phyloP scores from a whole-genome alignment of 1,140 invertebrate species.

The Pantala flavescens region DNA sequence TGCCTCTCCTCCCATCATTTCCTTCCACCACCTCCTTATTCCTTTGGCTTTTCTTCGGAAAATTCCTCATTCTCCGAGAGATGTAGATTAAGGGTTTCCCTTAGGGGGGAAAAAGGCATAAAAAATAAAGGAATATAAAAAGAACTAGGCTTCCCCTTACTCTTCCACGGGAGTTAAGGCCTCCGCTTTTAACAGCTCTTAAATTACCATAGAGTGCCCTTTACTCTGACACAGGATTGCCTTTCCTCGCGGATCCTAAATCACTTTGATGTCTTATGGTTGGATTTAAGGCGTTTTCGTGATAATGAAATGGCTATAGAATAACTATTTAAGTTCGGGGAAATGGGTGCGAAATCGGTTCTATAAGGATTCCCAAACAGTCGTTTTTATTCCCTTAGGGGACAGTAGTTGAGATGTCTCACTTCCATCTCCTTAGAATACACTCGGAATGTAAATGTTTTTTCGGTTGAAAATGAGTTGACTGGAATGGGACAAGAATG shows the following conservation, averaged over 20 bases:
- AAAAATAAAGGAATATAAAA: too few species aligned
- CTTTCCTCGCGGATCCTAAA: neutral
- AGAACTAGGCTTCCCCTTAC: too few species aligned
- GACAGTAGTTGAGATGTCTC: neutral
- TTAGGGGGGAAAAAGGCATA: too few species aligned
- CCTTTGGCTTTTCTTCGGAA: too few species aligned
- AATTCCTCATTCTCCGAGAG: too few species aligned
- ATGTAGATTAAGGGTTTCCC: too few species aligned
- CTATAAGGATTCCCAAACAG: neutral
- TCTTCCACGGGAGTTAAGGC: neutral
- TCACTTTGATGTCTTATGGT: conserved; percentile 3
- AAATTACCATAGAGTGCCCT: neutral
- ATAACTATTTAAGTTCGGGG: neutral
- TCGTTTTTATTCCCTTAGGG: neutral
- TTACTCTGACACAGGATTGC: neutral
- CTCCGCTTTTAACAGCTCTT: neutral
- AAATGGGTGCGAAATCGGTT: neutral
- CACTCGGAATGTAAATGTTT: too few species aligned
- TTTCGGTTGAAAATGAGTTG: too few species aligned
- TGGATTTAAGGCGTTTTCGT: neutral
- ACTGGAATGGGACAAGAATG: too few species aligned
- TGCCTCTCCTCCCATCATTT: too few species aligned
- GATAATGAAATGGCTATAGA: neutral
- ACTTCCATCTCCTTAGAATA: neutral
- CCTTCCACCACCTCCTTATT: too few species aligned